Evolutionary conservation across 23 tunicate species (phyloP).

Genomic region (Corella eumyota): DNA sequence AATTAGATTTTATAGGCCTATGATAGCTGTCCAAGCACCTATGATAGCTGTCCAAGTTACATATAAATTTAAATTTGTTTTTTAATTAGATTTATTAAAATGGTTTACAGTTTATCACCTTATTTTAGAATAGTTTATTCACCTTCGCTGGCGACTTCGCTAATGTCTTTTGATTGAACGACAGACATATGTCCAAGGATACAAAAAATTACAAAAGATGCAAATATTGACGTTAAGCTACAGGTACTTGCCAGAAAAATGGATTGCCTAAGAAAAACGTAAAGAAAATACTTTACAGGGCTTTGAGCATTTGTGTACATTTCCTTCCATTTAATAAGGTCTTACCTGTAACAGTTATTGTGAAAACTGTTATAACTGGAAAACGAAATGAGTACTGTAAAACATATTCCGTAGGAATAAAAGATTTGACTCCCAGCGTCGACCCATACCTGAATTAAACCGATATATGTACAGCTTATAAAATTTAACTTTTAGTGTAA

Average conservation of each 20-base stretch:
- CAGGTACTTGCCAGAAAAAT: constrained; percentile 24
- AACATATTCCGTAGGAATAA: constrained; percentile 75
- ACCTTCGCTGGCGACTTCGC: constrained; percentile 47
- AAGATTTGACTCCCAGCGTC: constrained; percentile 85
- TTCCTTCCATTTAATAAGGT: too few relatives aligned
- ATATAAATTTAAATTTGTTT: too few relatives aligned
- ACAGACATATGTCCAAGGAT: constrained; percentile 68
- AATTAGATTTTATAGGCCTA: too few relatives aligned
- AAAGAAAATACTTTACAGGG: too few relatives aligned
- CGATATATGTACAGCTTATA: too few relatives aligned
- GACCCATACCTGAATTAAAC: constrained; percentile 84
- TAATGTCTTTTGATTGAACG: constrained; percentile 17
- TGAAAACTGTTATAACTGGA: constrained; percentile 65
- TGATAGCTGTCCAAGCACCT: too few relatives aligned
- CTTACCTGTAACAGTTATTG: constrained; percentile 80
- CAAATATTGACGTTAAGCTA: constrained; percentile 52
- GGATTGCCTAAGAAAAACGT: constrained; percentile 34
- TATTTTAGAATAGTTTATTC: too few relatives aligned
- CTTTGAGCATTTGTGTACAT: too few relatives aligned
- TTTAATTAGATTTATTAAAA: too few relatives aligned
- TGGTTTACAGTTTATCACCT: too few relatives aligned
- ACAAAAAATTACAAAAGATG: constrained; percentile 62
- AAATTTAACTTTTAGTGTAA: too few relatives aligned
- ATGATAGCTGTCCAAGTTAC: too few relatives aligned
- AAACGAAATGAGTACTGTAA: constrained; percentile 43